Evolutionary conservation across 2,888 invertebrate species (phyloP).

Genomic region (Rhyacophila evoluta): DNA sequence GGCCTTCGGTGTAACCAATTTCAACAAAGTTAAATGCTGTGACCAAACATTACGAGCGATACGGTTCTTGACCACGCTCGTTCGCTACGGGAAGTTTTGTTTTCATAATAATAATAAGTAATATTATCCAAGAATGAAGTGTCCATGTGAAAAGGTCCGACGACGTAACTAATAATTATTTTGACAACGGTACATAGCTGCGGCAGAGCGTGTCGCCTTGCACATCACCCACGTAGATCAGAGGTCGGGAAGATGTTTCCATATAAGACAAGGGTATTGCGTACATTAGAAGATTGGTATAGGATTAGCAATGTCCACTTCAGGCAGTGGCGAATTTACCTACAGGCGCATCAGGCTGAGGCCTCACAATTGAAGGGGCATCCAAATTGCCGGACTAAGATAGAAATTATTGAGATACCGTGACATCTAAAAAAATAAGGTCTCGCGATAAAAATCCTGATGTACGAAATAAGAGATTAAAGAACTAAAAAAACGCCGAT

Average conservation of each 20-base stretch:
- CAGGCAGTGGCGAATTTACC: too few relatives aligned
- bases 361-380: too few relatives aligned
- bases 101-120: conserved; percentile 6
- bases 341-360: too few relatives aligned
- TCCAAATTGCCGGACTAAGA: too few relatives aligned
- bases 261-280: too few relatives aligned
- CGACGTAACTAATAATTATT: not conserved
- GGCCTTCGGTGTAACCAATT: not conserved
- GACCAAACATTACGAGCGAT: not conserved
- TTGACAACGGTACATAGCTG: not conserved
- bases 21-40: conserved; percentile 3
- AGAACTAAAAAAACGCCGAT: too few relatives aligned
- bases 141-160: not conserved
- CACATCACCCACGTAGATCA: not conserved
- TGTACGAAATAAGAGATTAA: too few relatives aligned
- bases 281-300: too few relatives aligned
- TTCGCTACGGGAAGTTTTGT: not conserved
- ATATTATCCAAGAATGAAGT: not conserved
- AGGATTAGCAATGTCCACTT: too few relatives aligned
- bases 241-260: not conserved
- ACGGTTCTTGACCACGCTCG: not conserved
- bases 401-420: too few relatives aligned
- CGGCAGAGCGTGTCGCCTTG: not conserved
- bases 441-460: too few relatives aligned
- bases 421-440: too few relatives aligned